Conservation (phyloP, 2,113 vertebrate species). For the Nothoprocta pentlandii region DNA sequence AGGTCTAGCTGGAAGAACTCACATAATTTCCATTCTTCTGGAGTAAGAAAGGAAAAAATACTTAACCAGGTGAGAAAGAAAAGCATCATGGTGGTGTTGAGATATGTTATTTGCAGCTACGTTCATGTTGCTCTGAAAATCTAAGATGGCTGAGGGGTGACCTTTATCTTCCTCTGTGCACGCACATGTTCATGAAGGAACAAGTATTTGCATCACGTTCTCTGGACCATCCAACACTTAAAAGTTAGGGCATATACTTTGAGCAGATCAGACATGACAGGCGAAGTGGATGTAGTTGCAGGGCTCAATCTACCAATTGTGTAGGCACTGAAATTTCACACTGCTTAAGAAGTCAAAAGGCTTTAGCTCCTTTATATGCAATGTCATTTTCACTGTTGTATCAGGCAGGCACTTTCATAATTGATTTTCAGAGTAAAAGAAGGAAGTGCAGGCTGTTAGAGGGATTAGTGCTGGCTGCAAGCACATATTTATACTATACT, state of each 20-base stretch:
- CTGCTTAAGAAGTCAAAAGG: background rate
- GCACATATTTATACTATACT: background rate
- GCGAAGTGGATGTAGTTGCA: background rate
- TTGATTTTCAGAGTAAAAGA: background rate
- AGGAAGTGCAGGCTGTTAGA: background rate
- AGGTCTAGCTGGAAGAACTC: background rate
- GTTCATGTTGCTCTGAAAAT: background rate
- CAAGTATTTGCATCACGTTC: background rate
- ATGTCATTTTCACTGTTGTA: background rate
- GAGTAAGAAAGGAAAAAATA: background rate
- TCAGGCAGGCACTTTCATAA: background rate
- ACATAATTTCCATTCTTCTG: background rate
- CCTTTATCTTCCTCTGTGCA: background rate
- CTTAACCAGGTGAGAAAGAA: background rate
- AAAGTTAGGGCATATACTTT: background rate
- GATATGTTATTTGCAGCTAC: background rate
- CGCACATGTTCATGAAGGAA: fast-evolving
- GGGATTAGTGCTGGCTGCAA: background rate
- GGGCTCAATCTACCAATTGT: background rate
- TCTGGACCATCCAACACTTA: background rate
- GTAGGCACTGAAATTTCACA: background rate
- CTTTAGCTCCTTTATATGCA: background rate
- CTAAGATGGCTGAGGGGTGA: background rate
- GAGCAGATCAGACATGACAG: background rate
- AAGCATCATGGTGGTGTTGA: background rate